phyloP scores from a whole-genome alignment of 2,888 invertebrate species.

The Polydesmus complanatus region DNA sequence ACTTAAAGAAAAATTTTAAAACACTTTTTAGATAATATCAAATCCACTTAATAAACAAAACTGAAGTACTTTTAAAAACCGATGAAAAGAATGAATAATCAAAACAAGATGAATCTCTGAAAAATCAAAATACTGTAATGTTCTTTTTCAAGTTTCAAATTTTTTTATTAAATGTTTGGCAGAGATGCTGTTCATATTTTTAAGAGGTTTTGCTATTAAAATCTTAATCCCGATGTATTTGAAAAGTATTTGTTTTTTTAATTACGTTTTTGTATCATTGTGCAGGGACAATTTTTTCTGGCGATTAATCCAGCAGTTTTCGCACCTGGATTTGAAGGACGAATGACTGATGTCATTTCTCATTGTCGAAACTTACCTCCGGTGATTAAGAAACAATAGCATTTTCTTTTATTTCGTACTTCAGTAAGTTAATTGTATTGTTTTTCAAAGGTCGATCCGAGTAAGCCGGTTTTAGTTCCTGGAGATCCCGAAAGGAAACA shows the following conservation, averaged over 20 bases:
- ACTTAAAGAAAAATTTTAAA: too few relatives aligned
- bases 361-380: slow-evolving; percentile 52
- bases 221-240: not conserved
- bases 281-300: slow-evolving; percentile 68
- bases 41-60: too few relatives aligned
- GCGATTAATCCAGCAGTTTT: slow-evolving; percentile 71
- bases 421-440: not conserved
- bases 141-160: too few relatives aligned
- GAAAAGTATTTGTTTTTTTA: slow-evolving; percentile 8
- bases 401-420: not conserved
- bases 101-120: too few relatives aligned
- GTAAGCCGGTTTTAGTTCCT: slow-evolving; percentile 57
- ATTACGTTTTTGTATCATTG: too few relatives aligned
- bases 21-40: too few relatives aligned
- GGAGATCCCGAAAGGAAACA: slow-evolving; percentile 69
- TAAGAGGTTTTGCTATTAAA: not conserved
- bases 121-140: too few relatives aligned
- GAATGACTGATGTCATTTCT: slow-evolving; percentile 54
- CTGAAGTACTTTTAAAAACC: too few relatives aligned
- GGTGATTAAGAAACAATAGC: slow-evolving; percentile 34
- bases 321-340: slow-evolving; percentile 59
- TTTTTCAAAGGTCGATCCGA: slow-evolving; percentile 41
- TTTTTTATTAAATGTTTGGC: too few relatives aligned
- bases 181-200: slow-evolving; percentile 2
- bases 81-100: too few relatives aligned